These are phyloP conservation scores for Nymphalis urticae DNA, from an alignment of 2,888 invertebrate species.

Conservation along the genomic window DNA sequence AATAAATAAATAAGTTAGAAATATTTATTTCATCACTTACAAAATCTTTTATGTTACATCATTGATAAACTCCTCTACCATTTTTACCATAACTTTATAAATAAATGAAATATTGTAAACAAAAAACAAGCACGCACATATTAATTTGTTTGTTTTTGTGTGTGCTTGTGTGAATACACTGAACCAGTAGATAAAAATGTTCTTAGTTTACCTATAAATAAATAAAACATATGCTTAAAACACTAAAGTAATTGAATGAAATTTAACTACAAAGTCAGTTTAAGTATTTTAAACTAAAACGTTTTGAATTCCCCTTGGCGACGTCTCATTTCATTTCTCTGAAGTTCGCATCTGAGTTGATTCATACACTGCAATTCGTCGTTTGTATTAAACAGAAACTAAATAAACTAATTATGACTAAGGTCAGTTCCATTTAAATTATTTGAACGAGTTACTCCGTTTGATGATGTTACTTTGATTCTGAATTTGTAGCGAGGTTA, in stretches of 20 bases:
- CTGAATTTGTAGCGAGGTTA: slow-evolving; percentile 32
- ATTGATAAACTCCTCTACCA: no score
- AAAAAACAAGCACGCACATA: no score
- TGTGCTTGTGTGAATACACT: no score
- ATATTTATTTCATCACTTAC: no score
- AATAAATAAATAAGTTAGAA: no score
- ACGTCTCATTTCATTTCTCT: slow-evolving; percentile 17
- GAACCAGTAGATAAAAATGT: no score
- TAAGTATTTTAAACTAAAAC: background rate
- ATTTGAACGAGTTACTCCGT: slow-evolving; percentile 30
- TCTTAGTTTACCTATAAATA: no score
- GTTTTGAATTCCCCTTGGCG: background rate
- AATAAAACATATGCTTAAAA: no score
- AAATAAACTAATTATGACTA: slow-evolving; percentile 32
- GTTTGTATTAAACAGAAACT: slow-evolving; percentile 35
- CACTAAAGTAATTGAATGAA: background rate
- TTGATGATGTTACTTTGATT: slow-evolving; percentile 38
- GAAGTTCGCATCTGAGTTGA: slow-evolving; percentile 9
- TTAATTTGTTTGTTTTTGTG: no score
- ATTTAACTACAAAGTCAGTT: background rate
- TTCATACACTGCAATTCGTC: slow-evolving; percentile 20
- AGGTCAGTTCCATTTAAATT: slow-evolving; percentile 34
- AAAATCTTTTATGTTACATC: no score
- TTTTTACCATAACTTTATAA: no score
- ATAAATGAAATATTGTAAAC: no score